Evolutionary conservation across 1,140 invertebrate genomes (phyloP), one percentile per base, ranked within the genome.

Genomic region (Helicoverpa zea): DNA sequence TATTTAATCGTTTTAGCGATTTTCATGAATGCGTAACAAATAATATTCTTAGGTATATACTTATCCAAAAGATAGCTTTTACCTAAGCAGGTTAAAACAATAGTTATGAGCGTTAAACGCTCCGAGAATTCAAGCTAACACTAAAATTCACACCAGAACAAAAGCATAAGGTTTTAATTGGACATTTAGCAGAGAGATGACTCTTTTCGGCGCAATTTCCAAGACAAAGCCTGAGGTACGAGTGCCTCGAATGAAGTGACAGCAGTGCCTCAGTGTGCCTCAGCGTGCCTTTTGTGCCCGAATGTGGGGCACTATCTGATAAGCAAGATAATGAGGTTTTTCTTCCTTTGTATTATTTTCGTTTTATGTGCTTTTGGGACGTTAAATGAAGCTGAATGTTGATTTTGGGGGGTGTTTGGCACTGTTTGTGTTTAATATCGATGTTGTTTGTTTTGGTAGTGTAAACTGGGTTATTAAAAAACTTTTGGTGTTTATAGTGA

Each of bases 241-340:
- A 66, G 63, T 18, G 35, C 3, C 63, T 66, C n/a, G 35, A 35
- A 66, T 66, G 63, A 10, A 70, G 66, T 70, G 66, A 47, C 52
- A 47, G 47, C 49, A 51, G 51, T 68, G 64, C 47, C 16, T 47
- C 29, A 30, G 54, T 16, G 68, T 30, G 56, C 23, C 56, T 59
- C 18, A 59, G 18, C 23, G 18, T 3, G 52, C 70, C 70, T 59
- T 75, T 75, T 76, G 56, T 61, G 58, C 58, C 49, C 58, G 47
- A 76, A 59, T 63, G 73, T 63, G 51, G 16, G 52, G 59, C 59
- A 77, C 59, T 77, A 64, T 77, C 64, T 77, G 49, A 77, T 64
- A 59, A 77, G 61, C 64, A 70, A 70, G 59, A 52, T 76, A 64
- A 77, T 64, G 74, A 77, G 74, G 59, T 64, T 77, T 77, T 64